These are phyloP conservation scores for Agrypnus murinus DNA, from an alignment of 2,888 invertebrate genomes.

Conservation along the genomic window DNA sequence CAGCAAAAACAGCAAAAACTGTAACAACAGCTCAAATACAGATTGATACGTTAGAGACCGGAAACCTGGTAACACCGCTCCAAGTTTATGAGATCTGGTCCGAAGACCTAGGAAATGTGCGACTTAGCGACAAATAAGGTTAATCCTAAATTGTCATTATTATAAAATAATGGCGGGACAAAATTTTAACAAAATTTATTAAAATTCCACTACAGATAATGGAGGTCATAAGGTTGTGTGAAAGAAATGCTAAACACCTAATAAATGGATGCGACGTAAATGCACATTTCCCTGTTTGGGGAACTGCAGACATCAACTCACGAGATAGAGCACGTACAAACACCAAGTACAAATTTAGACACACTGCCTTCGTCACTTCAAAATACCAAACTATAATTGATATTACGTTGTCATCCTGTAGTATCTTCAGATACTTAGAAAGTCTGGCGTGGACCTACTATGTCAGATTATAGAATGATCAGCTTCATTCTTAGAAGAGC, in stretches of 20 bases:
- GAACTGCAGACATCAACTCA: neutral
- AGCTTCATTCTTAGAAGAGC: too few relatives aligned
- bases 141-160: neutral
- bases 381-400: neutral
- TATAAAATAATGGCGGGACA: neutral
- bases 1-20: neutral
- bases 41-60: neutral
- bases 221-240: neutral
- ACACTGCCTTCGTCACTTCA: neutral
- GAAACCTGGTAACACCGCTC: neutral
- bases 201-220: conserved; percentile 4
- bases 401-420: neutral
- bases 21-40: neutral
- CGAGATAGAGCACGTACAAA: too few relatives aligned
- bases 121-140: too few relatives aligned
- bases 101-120: too few relatives aligned
- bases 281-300: neutral
- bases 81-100: too few relatives aligned
- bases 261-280: conserved; percentile 2
- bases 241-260: neutral
- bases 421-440: neutral
- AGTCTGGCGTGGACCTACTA: too few relatives aligned
- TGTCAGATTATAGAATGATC: too few relatives aligned
- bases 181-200: neutral
- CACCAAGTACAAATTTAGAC: conserved; percentile 3